phyloP scores from a whole-genome alignment of 2,113 vertebrate genomes.

The Burhinus bistriatus region DNA sequence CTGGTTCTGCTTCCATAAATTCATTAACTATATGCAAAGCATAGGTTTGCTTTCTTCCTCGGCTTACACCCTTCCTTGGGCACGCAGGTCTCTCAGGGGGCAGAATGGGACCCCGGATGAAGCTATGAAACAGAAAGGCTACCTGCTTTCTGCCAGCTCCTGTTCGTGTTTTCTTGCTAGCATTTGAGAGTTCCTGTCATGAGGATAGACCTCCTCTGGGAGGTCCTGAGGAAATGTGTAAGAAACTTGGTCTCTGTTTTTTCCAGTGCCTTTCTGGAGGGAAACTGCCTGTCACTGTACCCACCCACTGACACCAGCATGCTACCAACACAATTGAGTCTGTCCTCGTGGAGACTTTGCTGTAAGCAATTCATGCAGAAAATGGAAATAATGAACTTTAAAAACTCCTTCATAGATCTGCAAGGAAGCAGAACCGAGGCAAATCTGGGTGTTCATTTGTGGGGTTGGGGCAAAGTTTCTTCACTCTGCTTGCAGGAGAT shows the following conservation, averaged over 20 bases:
- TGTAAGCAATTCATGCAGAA: background rate
- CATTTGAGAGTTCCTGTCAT: background rate
- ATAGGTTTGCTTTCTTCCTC: background rate
- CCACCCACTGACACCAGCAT: fast-evolving
- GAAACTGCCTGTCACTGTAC: background rate
- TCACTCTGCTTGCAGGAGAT: background rate
- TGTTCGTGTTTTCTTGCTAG: background rate
- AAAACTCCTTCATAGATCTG: background rate
- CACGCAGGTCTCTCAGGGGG: fast-evolving
- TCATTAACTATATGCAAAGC: background rate
- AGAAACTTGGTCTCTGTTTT: background rate
- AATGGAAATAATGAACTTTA: background rate
- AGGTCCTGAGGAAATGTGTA: background rate
- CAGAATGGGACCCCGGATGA: background rate
- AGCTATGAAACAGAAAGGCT: background rate
- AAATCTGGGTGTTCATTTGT: background rate
- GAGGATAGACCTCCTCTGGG: background rate
- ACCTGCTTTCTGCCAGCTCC: background rate
- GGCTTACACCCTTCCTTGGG: background rate
- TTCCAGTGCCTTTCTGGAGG: background rate
- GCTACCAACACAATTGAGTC: background rate
- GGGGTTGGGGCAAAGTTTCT: background rate
- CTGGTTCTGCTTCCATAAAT: background rate
- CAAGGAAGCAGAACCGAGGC: background rate
- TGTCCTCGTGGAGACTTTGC: background rate